Conservation (phyloP, 2,888 invertebrate species). For the Scaptomyza caliginosa region DNA sequence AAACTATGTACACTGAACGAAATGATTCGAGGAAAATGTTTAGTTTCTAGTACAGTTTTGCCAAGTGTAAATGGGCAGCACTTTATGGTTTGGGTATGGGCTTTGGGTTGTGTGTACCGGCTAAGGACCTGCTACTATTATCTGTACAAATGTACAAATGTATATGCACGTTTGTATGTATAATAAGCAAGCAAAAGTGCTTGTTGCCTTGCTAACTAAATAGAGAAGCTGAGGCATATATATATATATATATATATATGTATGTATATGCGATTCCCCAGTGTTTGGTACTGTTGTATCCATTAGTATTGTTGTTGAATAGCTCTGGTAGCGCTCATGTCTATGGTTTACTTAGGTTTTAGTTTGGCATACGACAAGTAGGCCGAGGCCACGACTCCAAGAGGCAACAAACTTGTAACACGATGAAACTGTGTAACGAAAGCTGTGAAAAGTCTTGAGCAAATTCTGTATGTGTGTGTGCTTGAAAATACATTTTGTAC, state of each 20-base stretch:
- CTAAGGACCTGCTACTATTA: conserved; percentile 5
- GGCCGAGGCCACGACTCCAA: conserved; percentile 23
- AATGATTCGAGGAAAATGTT: too few relatives aligned
- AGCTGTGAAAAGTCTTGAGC: conserved; percentile 67
- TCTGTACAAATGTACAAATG: too few relatives aligned
- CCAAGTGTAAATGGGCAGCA: not conserved
- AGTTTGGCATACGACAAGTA: conserved; percentile 27
- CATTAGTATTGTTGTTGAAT: conserved; percentile 41
- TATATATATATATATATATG: not conserved
- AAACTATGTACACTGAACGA: conserved; percentile 5
- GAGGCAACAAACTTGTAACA: not conserved
- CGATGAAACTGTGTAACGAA: conserved; percentile 32
- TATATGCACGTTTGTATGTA: too few relatives aligned
- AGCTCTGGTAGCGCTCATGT: conserved; percentile 19
- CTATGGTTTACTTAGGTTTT: conserved; percentile 41
- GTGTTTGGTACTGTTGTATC: conserved; percentile 20
- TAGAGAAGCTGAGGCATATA: conserved; percentile 39
- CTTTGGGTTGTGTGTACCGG: not conserved
- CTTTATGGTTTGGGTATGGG: conserved; percentile 4
- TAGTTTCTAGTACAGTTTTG: not conserved
- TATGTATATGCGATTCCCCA: not conserved
- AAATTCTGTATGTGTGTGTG: conserved; percentile 43
- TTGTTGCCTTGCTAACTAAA: conserved; percentile 73
- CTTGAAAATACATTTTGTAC: conserved; percentile 53
- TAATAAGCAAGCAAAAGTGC: conserved; percentile 63